These are phyloP conservation scores for Oenanthe oenanthe DNA, from an alignment of 2,113 vertebrate species.

Conservation along the genomic window DNA sequence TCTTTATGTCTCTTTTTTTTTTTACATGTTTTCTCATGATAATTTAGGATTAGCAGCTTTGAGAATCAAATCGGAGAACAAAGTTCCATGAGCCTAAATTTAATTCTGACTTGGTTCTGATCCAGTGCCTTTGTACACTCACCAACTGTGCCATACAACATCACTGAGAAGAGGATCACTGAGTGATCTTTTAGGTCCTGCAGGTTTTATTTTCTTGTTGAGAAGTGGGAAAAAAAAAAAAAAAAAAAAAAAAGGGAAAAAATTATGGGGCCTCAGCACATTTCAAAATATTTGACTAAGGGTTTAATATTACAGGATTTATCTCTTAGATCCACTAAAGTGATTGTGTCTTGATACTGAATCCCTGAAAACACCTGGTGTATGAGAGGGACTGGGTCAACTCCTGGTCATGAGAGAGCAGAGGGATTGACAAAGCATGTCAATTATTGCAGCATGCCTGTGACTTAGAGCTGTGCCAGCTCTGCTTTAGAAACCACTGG, in stretches of 20 bases:
- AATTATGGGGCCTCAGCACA: background rate
- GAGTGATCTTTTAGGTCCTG: background rate
- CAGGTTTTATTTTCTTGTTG: background rate
- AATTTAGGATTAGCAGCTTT: slow-evolving; percentile 70
- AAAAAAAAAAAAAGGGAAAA: background rate
- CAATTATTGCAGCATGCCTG: background rate
- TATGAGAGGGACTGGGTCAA: background rate
- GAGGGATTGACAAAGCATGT: background rate
- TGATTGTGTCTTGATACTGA: background rate
- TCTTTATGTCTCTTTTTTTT: background rate
- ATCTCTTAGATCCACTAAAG: background rate
- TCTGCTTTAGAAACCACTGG: background rate
- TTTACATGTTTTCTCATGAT: slow-evolving; percentile 35
- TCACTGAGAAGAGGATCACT: background rate
- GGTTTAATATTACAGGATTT: slow-evolving; percentile 1
- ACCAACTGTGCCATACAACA: background rate
- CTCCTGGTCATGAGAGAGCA: background rate
- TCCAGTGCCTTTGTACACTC: slow-evolving; percentile 4
- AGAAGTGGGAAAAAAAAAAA: background rate
- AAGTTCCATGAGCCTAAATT: slow-evolving; percentile 33
- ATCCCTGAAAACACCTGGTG: background rate
- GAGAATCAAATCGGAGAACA: slow-evolving; percentile 42
- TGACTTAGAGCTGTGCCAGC: background rate
- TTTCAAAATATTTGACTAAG: background rate
- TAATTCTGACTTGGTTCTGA: slow-evolving; percentile 61